phyloP scores from a whole-genome alignment of 2,797 vertebrate species.

The Tarsius wallacei region DNA sequence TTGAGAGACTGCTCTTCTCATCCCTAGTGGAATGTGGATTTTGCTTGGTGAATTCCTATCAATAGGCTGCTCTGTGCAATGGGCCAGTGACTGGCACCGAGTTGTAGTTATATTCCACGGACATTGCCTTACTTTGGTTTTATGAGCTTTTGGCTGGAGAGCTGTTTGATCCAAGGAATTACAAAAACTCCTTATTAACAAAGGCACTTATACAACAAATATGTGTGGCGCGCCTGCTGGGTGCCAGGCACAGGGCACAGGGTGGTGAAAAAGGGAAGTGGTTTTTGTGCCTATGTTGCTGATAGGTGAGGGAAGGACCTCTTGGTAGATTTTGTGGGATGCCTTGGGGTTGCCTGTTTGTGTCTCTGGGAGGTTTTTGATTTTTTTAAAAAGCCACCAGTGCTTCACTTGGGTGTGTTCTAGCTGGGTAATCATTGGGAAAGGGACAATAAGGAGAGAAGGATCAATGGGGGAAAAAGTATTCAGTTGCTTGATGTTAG shows the following conservation, averaged over 20 bases:
- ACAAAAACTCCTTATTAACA: conserved; percentile 16
- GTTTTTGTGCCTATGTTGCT: background rate
- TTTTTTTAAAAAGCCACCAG: background rate
- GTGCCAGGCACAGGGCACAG: background rate
- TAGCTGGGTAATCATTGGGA: background rate
- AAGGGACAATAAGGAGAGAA: background rate
- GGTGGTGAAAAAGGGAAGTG: background rate
- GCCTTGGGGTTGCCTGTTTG: background rate
- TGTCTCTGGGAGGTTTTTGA: conserved; percentile 4
- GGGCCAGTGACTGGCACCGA: conserved; percentile 19
- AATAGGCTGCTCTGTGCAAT: background rate
- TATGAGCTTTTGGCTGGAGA: conserved; percentile 43
- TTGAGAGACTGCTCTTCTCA: background rate
- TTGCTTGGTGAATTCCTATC: conserved; percentile 6
- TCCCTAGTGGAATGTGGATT: conserved; percentile 51
- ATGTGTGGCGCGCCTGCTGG: background rate
- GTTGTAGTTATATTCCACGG: background rate
- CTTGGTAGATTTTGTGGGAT: background rate
- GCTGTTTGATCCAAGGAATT: conserved; percentile 24
- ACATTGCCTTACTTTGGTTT: conserved; percentile 60
- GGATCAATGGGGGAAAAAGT: background rate
- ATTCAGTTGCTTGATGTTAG: background rate
- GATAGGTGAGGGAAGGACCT: background rate
- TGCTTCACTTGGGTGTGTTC: background rate
- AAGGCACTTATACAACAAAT: background rate